Base-by-base conservation (phyloP, 2,888 invertebrate species). In the Mythimna albipuncta region DNA sequence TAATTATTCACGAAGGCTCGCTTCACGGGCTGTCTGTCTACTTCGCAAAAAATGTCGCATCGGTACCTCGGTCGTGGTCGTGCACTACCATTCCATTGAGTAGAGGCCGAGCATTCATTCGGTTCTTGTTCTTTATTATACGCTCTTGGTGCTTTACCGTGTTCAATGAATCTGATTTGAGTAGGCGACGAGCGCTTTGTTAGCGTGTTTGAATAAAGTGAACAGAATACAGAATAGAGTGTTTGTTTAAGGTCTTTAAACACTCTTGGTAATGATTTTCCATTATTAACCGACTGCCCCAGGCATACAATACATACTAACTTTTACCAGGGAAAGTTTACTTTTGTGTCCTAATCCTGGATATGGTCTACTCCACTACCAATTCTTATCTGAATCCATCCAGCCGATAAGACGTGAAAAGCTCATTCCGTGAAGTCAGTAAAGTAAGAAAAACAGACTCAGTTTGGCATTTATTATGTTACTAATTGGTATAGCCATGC, bases 1-100 rank as follows among this genome's bases (percentile, higher is more conserved):
- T 94, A 94, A 95, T 95, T 95, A 95, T 95, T 95, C 93, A 95
- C 94, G 94, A 94, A 89, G 91, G 88, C 89, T 90, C 90, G 88
- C 89, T 85, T 87, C 87, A 87, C 89, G 89, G 86, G 81, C 88
- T 88, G 91, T 89, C 91, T 87, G 87, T 89, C 91, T 87, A 87
- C 88, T 91, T 89, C 86, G 85, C 83, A 93, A 94, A 93, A 92
- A 91, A 88, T 87, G 83, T 87, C 84, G 84, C 85, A 81, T 83
- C 80, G 77, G 85, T 84, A 84, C 83, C 70, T 72, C 78, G 69
- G 77, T 81, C 62, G 44, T 63, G 62, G 62, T 63, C 84, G 86
- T 85, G 74, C 83, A 76, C 76, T 84, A 85, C 81, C 78, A 79
- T 77, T 82, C 75, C 77, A 77, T 81, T 83, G 80, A 77, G 59